phyloP scores from a whole-genome alignment of 2,113 vertebrate species.

The Leptobrachium ailaonicum region DNA sequence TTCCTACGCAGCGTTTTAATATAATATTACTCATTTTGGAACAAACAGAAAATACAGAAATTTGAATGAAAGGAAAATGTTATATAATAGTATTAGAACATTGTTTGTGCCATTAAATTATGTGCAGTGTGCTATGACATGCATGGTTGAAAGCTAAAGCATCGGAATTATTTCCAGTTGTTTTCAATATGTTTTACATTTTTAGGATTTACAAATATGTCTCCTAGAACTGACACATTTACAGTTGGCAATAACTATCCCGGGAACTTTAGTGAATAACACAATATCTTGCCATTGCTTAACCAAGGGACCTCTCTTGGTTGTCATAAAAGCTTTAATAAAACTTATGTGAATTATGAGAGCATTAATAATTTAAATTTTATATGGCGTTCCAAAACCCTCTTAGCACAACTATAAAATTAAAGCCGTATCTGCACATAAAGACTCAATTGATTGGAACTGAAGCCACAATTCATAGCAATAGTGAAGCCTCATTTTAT shows the following conservation, averaged over 20 bases:
- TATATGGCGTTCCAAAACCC: not conserved
- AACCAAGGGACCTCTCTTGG: not conserved
- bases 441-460: not conserved
- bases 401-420: not conserved
- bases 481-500: not conserved
- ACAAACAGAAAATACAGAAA: conserved; percentile 15
- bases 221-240: conserved; percentile 25
- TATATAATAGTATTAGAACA: conserved; percentile 1
- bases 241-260: conserved; percentile 13
- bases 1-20: conserved; percentile 15
- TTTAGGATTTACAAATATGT: conserved; percentile 25
- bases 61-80: conserved; percentile 22
- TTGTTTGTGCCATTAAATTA: conserved; percentile 9
- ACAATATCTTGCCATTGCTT: not conserved
- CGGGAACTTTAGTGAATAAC: conserved; percentile 6
- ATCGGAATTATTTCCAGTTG: conserved; percentile 16
- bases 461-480: not conserved
- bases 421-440: not conserved
- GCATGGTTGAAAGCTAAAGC: conserved; percentile 7
- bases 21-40: conserved; percentile 31
- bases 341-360: conserved; percentile 4
- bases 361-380: not conserved
- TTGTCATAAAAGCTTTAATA: conserved; percentile 3
- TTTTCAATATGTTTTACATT: conserved; percentile 18
- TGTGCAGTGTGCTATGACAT: conserved; percentile 2